Evolutionary conservation across 2,797 vertebrate genomes (phyloP).

Genomic region (Pseudotriccus pelzelni): DNA sequence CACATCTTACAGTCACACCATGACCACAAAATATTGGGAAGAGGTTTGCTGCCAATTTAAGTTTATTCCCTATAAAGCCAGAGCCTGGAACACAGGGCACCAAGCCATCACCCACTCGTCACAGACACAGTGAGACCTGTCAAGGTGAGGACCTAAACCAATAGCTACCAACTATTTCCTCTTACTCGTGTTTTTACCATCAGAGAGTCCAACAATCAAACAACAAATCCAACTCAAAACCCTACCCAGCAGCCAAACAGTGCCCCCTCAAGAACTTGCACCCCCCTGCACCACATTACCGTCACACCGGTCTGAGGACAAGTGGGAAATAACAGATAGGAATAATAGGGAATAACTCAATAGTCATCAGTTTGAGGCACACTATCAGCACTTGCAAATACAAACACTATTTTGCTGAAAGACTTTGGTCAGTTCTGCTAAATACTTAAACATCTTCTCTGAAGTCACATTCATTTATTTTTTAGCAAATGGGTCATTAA

Average conservation of each 20-base stretch:
- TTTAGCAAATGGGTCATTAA: background rate
- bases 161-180: background rate
- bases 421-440: background rate
- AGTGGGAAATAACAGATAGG: fast-evolving
- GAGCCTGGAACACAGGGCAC: background rate
- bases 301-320: background rate
- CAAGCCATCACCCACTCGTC: fast-evolving
- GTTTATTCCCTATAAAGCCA: background rate
- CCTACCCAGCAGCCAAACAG: fast-evolving
- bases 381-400: background rate
- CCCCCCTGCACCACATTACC: no score
- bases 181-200: background rate
- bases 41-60: background rate
- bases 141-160: fast-evolving
- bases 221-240: background rate
- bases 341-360: background rate
- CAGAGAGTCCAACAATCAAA: no score
- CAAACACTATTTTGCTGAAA: background rate
- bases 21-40: background rate
- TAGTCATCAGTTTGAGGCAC: background rate
- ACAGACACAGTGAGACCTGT: fast-evolving
- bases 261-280: no score
- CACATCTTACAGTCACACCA: background rate
- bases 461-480: background rate
- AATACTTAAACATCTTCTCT: background rate